These are phyloP conservation scores for Netelia fuscicornis DNA, from an alignment of 2,888 invertebrate genomes.

Conservation along the genomic window DNA sequence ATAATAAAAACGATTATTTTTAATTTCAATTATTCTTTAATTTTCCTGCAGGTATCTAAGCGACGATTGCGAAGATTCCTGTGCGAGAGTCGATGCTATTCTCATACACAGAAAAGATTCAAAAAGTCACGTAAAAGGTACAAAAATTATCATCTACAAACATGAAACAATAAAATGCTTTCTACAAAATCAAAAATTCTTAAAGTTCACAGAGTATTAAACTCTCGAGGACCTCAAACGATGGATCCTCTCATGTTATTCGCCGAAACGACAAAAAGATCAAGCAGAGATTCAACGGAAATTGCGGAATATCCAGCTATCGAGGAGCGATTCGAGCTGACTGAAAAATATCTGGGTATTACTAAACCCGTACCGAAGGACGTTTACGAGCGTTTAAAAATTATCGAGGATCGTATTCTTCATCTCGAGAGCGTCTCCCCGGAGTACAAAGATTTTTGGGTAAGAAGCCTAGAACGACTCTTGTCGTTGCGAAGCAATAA, in stretches of 20 bases:
- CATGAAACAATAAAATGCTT: background rate
- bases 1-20: conserved; percentile 8
- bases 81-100: conserved; percentile 92
- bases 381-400: conserved; percentile 90
- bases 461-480: conserved; percentile 79
- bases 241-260: conserved; percentile 72
- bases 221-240: conserved; percentile 90
- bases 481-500: background rate
- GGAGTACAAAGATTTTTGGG: conserved; percentile 91
- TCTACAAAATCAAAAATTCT: conserved; percentile 69
- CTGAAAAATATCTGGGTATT: conserved; percentile 88
- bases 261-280: conserved; percentile 53
- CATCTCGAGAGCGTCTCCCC: conserved; percentile 92
- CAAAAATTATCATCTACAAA: background rate
- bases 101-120: conserved; percentile 90
- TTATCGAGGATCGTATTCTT: conserved; percentile 91
- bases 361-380: conserved; percentile 87
- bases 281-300: conserved; percentile 53
- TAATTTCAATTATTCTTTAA: conserved; percentile 33
- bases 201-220: conserved; percentile 89
- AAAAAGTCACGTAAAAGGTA: conserved; percentile 93
- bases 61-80: conserved; percentile 86
- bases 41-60: conserved; percentile 71
- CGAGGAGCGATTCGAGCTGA: conserved; percentile 88
- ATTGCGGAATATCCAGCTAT: conserved; percentile 85